Evolutionary conservation across 2,797 vertebrate species (phyloP).

Genomic region (Mareca penelope): DNA sequence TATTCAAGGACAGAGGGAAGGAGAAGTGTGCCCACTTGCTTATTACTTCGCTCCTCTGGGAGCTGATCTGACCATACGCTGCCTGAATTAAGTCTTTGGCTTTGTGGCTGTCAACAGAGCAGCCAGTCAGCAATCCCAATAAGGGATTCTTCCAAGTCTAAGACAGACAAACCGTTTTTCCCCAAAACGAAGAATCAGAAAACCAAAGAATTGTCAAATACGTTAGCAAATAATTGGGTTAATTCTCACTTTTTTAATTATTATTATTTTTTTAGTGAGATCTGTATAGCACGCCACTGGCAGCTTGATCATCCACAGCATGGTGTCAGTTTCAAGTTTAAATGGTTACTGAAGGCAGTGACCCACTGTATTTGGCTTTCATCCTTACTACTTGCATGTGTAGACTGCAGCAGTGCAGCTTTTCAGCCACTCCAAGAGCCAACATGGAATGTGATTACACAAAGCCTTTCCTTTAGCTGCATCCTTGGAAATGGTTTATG

Average conservation of each 20-base stretch:
- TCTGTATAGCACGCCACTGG: rapidly evolving
- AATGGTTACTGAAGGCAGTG: neutral
- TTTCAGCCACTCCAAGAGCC: neutral
- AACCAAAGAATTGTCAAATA: neutral
- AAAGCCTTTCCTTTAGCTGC: neutral
- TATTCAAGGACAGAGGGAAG: neutral
- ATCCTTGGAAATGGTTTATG: neutral
- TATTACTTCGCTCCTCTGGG: neutral
- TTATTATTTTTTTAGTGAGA: neutral
- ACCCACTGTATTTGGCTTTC: neutral
- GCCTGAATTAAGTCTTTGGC: neutral
- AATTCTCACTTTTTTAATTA: neutral
- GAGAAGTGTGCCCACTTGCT: neutral
- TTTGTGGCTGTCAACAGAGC: neutral
- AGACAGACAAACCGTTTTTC: neutral
- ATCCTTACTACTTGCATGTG: neutral
- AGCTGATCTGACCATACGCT: neutral
- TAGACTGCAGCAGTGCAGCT: neutral
- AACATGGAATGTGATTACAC: neutral
- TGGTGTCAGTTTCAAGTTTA: neutral
- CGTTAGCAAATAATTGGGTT: neutral
- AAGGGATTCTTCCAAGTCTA: neutral
- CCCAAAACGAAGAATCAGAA: neutral
- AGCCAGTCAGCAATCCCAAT: neutral
- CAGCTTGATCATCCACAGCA: neutral